These are phyloP conservation scores for Polyergus mexicanus DNA, from an alignment of 1,140 invertebrate genomes.

Conservation along the genomic window DNA sequence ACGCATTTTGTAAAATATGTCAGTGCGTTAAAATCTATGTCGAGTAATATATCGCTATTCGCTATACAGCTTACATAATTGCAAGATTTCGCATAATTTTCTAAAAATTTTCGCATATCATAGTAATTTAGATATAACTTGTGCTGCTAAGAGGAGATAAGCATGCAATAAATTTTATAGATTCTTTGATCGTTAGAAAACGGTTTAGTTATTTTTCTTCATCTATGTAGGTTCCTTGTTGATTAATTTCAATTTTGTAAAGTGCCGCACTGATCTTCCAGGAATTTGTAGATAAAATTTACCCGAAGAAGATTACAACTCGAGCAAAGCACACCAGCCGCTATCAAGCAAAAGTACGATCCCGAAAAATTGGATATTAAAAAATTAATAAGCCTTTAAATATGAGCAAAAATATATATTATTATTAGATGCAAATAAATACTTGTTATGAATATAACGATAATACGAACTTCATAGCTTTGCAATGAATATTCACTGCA, in stretches of 20 bases:
- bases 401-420: background rate
- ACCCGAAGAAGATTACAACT: conserved; percentile 6
- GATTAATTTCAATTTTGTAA: background rate
- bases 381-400: background rate
- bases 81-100: background rate
- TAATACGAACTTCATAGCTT: conserved; percentile 25
- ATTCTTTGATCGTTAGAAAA: background rate
- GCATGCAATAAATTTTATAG: background rate
- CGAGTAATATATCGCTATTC: background rate
- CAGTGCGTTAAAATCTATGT: background rate
- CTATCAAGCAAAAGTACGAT: conserved; percentile 29
- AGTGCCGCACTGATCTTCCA: background rate
- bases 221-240: background rate
- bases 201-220: background rate
- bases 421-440: background rate
- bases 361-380: background rate
- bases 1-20: background rate
- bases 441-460: background rate
- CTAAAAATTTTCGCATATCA: background rate
- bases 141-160: background rate
- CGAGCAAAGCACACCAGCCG: background rate
- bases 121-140: background rate
- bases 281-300: background rate
- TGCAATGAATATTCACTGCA: conserved; percentile 38
- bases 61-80: background rate